Base-by-base conservation (phyloP, 2,113 vertebrate genomes). In the Anoura caudifer region DNA sequence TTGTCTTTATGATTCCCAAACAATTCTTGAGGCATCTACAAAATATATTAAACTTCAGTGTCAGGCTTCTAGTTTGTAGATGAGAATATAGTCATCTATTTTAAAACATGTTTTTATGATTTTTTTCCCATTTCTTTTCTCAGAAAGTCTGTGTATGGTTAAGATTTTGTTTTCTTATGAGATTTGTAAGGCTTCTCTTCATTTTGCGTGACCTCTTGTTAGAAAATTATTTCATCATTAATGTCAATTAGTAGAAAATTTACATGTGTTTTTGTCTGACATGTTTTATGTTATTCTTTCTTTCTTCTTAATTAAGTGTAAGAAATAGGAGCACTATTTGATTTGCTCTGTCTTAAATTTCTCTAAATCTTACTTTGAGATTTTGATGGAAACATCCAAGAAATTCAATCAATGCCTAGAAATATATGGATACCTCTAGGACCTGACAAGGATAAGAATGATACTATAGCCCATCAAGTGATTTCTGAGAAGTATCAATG, bases 351-450 rank as follows among this genome's bases (percentile, higher is more conserved):
- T 54, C 50, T 63, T 84, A 76, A 67, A 84, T 93, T 94, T 75
- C 50, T 84, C 43, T 70, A 26, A 72, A 81, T 84, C 87, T 36
- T 10, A 47, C 73, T 87, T 94, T 80, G 89, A 52, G 50, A 70
- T 67, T 90, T 94, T 95, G 82, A 88, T 50, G 52, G 72, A 70
- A 91, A 82, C 28, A n/a, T 96, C 59, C 81, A 4, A 70, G 70
- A 89, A 65, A 94, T 83, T 38, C 76, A 87, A 31, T 79, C 50
- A 77, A 45, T 95, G 20, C 5, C 31, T 47, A 80, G 15, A 70
- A 87, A 84, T 76, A 67, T 19, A 22, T 26, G 31, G 31, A 36
- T 79, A 17, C 33, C 45, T 92, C 26, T 52, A 50, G 14, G 45
- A 59, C n/a, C 20, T 85, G 52, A 77, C 50, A 59, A 61, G 82